Evolutionary conservation across 2,888 invertebrate genomes (phyloP), one percentile per base, ranked within the genome.

Genomic region (Lottia gigantea): DNA sequence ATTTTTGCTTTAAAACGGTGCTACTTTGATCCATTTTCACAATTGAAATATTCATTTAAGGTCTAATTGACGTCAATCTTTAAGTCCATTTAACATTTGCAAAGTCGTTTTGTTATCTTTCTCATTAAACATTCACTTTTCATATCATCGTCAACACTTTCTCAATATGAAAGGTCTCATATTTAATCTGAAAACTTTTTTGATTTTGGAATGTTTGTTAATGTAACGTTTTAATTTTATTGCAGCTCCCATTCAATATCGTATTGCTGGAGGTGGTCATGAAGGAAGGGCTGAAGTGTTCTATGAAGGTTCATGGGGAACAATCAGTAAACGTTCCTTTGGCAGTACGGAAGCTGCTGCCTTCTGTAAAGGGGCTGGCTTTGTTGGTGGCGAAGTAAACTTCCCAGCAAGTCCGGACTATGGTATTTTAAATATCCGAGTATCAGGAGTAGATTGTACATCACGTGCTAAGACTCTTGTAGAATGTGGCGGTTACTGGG

Each of bases 381-480:
- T 74, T 68, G 74, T 77, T 12, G 78, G 76, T 23, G 82, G 82
- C 1, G 76, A 78, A 63, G 47, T 64, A n/a, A 26, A 26, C 46
- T 62, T n/a, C 45, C 64, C 71, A 11, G 71, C 72, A 2, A 69
- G 73, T 2, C 45, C 66, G 1, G 79, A 78, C 1, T 40, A 40
- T 40, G 40, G 40, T 8, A 40, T 8, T 40, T 40, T 40, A 11
- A 40, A 40, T 40, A 11, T 40, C 40, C 40, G 92, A 85, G 92
- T 94, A 90, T 93, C 93, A 79, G 92, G 93, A 78, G 88, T 94
- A 0, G 90, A 91, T 49, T 94, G 94, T 82, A 83, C 87, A 0
- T 94, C 94, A 16, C 92, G 92, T 75, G 94, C 94, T 86, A 91
- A 91, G 0, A 90, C 91, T 0, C 82, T 94, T 1, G 90, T 91